Percentiles rank a stretch among this genome's conserved stretches.
Conservation (phyloP, 2,888 invertebrate species). For the Lepidochrysops patricia region DNA sequence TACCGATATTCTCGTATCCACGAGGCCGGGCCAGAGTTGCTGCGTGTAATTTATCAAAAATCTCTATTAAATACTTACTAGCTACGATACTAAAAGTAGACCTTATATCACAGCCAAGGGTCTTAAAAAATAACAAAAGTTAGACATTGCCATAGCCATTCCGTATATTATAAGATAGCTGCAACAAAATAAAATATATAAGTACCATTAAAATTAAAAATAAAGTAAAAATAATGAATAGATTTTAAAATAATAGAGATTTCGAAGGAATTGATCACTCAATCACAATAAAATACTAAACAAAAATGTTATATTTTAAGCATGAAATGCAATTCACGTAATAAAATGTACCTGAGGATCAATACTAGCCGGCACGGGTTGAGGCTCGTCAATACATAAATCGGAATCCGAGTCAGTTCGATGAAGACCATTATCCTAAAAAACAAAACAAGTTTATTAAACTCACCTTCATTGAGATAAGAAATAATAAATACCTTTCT, state of each 20-base stretch:
- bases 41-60: slow-evolving; percentile 68
- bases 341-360: slow-evolving; percentile 57
- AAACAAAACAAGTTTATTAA: neutral
- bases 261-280: neutral
- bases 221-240: slow-evolving; percentile 19
- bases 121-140: slow-evolving; percentile 56
- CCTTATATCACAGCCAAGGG: slow-evolving; percentile 69
- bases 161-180: slow-evolving; percentile 69
- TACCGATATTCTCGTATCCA: slow-evolving; percentile 76
- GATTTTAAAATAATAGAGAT: slow-evolving; percentile 15
- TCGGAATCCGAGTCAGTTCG: slow-evolving; percentile 92
- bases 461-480: no score
- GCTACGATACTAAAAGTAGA: slow-evolving; percentile 30
- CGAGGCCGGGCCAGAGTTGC: slow-evolving; percentile 74
- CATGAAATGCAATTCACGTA: neutral
- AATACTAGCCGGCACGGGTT: slow-evolving; percentile 53
- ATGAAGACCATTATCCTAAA: slow-evolving; percentile 60
- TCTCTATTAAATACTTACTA: slow-evolving; percentile 21
- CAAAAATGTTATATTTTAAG: neutral
- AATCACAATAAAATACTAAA: neutral
- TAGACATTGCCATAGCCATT: slow-evolving; percentile 72
- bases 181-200: slow-evolving; percentile 59
- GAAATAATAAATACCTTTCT: no score
- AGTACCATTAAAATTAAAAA: slow-evolving; percentile 18
- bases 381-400: slow-evolving; percentile 85